Conservation (phyloP, 2,888 invertebrate genomes). For the Frankliniella intonsa region DNA sequence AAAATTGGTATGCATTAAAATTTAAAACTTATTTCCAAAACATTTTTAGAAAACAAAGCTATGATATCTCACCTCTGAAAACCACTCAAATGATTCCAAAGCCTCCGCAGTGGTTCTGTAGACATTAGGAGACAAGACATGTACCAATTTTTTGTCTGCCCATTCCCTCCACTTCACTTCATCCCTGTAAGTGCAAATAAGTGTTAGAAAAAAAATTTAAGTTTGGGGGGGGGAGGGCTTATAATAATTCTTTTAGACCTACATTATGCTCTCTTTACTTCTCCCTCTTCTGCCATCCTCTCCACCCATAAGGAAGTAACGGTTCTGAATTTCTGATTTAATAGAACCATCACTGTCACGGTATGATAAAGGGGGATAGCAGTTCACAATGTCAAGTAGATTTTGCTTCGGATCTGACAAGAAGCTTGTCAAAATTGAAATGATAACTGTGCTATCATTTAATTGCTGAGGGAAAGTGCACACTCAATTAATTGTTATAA, state of each 20-base stretch:
- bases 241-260: constrained; percentile 37
- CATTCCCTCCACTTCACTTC: constrained; percentile 95
- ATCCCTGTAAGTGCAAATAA: constrained; percentile 56
- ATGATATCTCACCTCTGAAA: constrained; percentile 61
- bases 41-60: constrained; percentile 8
- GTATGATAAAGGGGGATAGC: constrained; percentile 68
- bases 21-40: not conserved
- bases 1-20: constrained; percentile 30
- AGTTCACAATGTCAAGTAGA: constrained; percentile 66
- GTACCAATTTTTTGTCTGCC: constrained; percentile 88
- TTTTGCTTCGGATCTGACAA: constrained; percentile 57
- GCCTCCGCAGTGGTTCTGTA: constrained; percentile 83
- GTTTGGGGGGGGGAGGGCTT: too few species aligned
- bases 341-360: constrained; percentile 63
- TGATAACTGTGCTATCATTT: constrained; percentile 89
- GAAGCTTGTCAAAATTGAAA: constrained; percentile 79
- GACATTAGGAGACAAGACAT: constrained; percentile 92
- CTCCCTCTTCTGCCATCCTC: constrained; percentile 55
- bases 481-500: not conserved
- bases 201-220: too few species aligned
- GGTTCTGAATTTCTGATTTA: constrained; percentile 74
- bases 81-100: constrained; percentile 88
- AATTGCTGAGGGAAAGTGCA: constrained; percentile 61
- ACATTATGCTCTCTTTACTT: constrained; percentile 43
- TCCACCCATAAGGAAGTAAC: constrained; percentile 66